Evolutionary conservation across 2,888 invertebrate genomes (phyloP).

Genomic region (Mycalesis mineus): DNA sequence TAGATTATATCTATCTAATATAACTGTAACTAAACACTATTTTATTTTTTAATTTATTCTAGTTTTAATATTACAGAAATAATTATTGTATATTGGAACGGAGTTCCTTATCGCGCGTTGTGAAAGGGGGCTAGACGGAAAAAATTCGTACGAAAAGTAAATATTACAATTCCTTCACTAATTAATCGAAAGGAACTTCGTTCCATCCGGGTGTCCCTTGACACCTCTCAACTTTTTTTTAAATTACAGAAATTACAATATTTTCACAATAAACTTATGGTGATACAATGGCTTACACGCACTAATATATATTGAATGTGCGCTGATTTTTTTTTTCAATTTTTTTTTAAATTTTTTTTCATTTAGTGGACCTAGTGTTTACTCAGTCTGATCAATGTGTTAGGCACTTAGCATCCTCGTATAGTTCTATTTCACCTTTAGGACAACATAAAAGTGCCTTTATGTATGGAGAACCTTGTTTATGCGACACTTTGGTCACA

Average conservation of each 20-base stretch:
- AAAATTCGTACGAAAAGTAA: no score
- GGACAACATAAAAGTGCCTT: conserved; percentile 2
- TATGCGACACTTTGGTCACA: no score
- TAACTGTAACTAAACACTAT: neutral
- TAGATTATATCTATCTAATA: conserved; percentile 9
- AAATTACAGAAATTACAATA: neutral
- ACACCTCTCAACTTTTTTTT: no score
- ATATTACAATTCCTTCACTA: no score
- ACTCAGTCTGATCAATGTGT: conserved; percentile 10
- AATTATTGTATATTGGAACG: no score
- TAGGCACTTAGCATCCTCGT: conserved; percentile 22
- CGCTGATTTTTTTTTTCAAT: conserved; percentile 15
- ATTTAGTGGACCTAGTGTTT: neutral
- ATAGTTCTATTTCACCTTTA: neutral
- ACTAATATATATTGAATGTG: conserved; percentile 1
- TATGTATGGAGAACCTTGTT: no score
- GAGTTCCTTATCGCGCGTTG: no score
- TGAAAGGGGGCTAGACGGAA: no score
- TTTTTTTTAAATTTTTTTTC: conserved; percentile 10
- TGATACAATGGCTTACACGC: neutral
- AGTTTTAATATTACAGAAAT: neutral
- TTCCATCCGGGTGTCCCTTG: no score
- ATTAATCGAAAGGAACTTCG: no score
- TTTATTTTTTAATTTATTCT: conserved; percentile 1
- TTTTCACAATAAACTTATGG: neutral